Percentiles rank a stretch among this genome's conserved stretches.
Conservation (phyloP, 2,888 invertebrate genomes). For the Odontomyia ornata region DNA sequence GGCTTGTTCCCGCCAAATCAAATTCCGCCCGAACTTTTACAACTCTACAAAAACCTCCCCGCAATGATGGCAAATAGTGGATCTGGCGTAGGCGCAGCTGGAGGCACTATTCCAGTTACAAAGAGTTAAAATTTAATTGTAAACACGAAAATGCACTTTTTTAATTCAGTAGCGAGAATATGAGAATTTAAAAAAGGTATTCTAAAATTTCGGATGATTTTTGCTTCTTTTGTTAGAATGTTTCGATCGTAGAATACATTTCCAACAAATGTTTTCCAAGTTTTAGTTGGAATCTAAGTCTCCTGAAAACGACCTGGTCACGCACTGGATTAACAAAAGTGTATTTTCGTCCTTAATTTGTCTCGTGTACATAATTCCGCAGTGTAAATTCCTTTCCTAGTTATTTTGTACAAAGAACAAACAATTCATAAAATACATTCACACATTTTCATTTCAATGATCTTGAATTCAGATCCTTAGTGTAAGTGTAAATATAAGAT, state of each 20-base stretch:
- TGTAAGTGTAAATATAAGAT: background rate
- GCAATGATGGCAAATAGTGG: slow-evolving; percentile 43
- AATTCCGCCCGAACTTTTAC: slow-evolving; percentile 49
- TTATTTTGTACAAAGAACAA: slow-evolving; percentile 41
- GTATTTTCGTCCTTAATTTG: background rate
- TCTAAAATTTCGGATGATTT: no score
- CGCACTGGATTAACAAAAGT: background rate
- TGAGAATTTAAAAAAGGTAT: background rate
- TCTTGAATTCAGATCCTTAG: background rate
- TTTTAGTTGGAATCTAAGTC: no score
- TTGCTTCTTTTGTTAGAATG: no score
- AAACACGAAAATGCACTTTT: background rate
- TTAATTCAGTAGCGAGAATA: background rate
- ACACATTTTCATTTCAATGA: slow-evolving; percentile 27
- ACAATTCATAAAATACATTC: slow-evolving; percentile 19
- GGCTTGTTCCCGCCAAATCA: slow-evolving; percentile 47
- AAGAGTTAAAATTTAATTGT: slow-evolving; percentile 49
- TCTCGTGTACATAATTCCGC: slow-evolving; percentile 1
- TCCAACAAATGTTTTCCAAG: no score
- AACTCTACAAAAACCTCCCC: slow-evolving; percentile 51
- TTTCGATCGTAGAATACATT: no score
- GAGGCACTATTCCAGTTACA: slow-evolving; percentile 49
- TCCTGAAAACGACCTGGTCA: background rate
- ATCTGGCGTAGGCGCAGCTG: background rate
- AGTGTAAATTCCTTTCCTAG: background rate